Percentiles rank a stretch among this genome's conserved stretches.
phyloP scores from a whole-genome alignment of 2,797 vertebrate species.

The Helostoma temminkii region DNA sequence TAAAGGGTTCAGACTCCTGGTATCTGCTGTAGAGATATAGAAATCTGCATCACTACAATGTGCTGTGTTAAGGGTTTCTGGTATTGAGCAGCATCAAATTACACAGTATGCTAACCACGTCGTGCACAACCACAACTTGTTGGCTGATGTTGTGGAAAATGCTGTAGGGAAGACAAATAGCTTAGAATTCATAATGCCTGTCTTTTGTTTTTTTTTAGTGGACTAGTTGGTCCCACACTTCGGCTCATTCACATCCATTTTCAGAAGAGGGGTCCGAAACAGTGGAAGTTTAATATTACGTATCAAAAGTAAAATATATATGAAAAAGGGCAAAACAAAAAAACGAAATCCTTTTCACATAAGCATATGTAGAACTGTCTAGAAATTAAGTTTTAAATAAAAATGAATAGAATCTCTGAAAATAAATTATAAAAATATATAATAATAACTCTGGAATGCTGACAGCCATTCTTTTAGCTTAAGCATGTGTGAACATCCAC shows the following conservation, averaged over 20 bases:
- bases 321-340: background rate
- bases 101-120: constrained; percentile 25
- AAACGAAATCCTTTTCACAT: background rate
- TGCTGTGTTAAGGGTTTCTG: constrained; percentile 31
- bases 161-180: constrained; percentile 27
- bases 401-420: background rate
- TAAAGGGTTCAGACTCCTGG: no score
- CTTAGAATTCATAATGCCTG: constrained; percentile 22
- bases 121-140: constrained; percentile 18
- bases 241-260: background rate
- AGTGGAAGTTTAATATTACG: background rate
- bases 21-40: constrained; percentile 18
- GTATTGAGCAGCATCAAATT: constrained; percentile 41
- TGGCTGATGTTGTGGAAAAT: constrained; percentile 13
- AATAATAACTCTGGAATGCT: no score
- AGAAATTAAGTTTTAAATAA: background rate
- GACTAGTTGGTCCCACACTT: background rate
- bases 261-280: constrained; percentile 1
- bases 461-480: no score
- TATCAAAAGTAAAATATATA: background rate
- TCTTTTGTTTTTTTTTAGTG: constrained; percentile 12
- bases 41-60: constrained; percentile 36
- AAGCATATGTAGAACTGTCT: background rate
- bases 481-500: no score
- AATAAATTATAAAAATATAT: no score